Base-by-base conservation (phyloP, 2,113 vertebrate genomes). In the Eubucco bourcierii region DNA sequence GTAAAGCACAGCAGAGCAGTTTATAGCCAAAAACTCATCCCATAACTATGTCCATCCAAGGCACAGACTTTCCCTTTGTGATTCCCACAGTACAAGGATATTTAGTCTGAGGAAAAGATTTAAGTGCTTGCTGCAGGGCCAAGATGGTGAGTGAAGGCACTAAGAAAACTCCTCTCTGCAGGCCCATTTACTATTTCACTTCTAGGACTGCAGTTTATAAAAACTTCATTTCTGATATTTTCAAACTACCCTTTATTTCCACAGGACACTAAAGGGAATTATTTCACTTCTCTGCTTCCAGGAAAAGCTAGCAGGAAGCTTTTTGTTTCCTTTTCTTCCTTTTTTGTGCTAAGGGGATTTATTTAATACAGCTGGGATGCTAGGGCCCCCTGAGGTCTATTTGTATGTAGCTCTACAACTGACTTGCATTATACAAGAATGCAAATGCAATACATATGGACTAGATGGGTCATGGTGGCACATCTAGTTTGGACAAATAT, bases 361-460 rank as follows among this genome's bases (percentile, higher is more conserved):
- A 94, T 94, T 95, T 96, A 94, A 94, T 89, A 92, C 93, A 93
- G 80, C 74, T 93, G 90, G 82, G 88, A 96, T 76, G 66, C 89
- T 71, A 44, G 80, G 55, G 59, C 86, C 87, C 82, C 85, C 65
- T n/a, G 75, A 86, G 86, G 77, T 95, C 90, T 83, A 55, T 95
- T 95, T 87, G 70, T 76, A 78, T 1, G 34, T 79, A 91, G 67
- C 72, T 80, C 65, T 82, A 64, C 79, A 88, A 95, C 94, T 93
- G 93, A 72, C 83, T 94, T 94, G 93, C 78, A 95, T 94, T 95
- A 96, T 79, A 93, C 95, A 96, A 95, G 94, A 96, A 96, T 94
- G 94, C 64, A 94, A 96, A 94, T 93, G 80, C 78, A 91, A 83
- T 60, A 60, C 91, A 87, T 46, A 74, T 67, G 91, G 85, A 58